Evolutionary conservation across 2,797 vertebrate genomes (phyloP), one percentile per base, ranked within the genome.

Genomic region (Anisognathus igniventris): DNA sequence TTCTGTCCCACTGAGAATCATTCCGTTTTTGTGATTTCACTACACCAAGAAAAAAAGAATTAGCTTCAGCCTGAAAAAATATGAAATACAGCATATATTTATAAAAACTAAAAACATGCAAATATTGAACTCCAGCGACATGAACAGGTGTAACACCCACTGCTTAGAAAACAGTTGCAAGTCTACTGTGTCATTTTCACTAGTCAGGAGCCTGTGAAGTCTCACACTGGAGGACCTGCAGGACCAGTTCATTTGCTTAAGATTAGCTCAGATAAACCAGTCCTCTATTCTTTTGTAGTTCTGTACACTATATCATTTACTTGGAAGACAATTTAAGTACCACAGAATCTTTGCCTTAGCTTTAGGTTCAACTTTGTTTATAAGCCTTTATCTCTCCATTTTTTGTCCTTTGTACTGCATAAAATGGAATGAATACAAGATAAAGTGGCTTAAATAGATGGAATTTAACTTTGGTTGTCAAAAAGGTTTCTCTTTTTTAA

Each of bases 401-500:
- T n/a, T 78, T n/a, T 31, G 47, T 48, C 5, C 4, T 67, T 45
- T 30, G 4, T 50, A 11, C 7, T 53, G 24, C 4, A 57, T 11
- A 61, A 80, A 61, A 24, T 23, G 1, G 11, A 77, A 81, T 20
- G 4, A 65, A 65, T 25, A 44, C 10, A 83, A 47, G 40, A 47
- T 39, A 48, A 47, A 53, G 5, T 50, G 22, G 5, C 2, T 57
- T 66, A 86, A 73, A 33, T 8, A 56, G 9, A n/a, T 15, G 27
- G 17, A 45, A 24, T 73, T 68, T 17, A 64, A n/a, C 10, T 33
- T 35, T 7, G 2, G 4, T 25, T 50, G n/a, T 40, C 65, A 48
- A 45, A 72, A 84, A 42, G 0, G 0, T 44, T 7, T 48, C 4
- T 56, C 10, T 44, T 39, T 51, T 64, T 58, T 4, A 50, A 37